These are phyloP conservation scores for Chauna torquata DNA, from an alignment of 2,113 vertebrate genomes.

Conservation along the genomic window DNA sequence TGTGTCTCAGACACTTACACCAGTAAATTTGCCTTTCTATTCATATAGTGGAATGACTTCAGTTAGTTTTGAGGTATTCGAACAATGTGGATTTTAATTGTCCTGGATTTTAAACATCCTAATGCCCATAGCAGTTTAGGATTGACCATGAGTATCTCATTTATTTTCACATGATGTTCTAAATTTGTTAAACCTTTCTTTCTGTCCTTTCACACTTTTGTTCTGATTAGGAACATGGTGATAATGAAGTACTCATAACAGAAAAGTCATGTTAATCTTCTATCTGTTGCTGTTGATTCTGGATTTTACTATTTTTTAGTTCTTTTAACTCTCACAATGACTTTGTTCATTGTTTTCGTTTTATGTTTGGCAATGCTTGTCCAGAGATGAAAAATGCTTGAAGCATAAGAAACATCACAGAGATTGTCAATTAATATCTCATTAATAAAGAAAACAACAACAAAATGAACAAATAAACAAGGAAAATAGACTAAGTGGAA, in stretches of 20 bases:
- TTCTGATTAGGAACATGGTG: conserved; percentile 11
- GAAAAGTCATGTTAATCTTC: not conserved
- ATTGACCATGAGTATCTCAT: not conserved
- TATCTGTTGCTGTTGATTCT: conserved; percentile 33
- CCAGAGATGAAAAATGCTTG: conserved; percentile 29
- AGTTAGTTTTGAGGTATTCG: not conserved
- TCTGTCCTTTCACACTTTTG: conserved; percentile 42
- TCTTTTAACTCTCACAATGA: conserved; percentile 6
- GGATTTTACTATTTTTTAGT: not conserved
- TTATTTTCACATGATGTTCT: conserved; percentile 17
- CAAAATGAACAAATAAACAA: conserved; percentile 56
- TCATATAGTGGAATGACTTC: not conserved
- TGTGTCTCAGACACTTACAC: not conserved
- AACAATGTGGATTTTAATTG: not conserved
- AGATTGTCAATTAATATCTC: conserved; percentile 58
- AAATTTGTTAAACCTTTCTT: conserved; percentile 8
- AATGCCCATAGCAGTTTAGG: not conserved
- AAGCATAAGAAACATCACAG: conserved; percentile 30
- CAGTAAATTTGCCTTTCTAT: not conserved
- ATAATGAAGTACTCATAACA: conserved; percentile 53
- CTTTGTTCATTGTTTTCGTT: conserved; percentile 47
- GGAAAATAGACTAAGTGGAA: conserved; percentile 35
- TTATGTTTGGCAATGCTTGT: conserved; percentile 2
- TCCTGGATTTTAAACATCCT: not conserved
- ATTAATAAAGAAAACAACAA: conserved; percentile 56